These are phyloP conservation scores for Teleiodes luculella DNA, from an alignment of 2,888 invertebrate genomes.

Conservation along the genomic window DNA sequence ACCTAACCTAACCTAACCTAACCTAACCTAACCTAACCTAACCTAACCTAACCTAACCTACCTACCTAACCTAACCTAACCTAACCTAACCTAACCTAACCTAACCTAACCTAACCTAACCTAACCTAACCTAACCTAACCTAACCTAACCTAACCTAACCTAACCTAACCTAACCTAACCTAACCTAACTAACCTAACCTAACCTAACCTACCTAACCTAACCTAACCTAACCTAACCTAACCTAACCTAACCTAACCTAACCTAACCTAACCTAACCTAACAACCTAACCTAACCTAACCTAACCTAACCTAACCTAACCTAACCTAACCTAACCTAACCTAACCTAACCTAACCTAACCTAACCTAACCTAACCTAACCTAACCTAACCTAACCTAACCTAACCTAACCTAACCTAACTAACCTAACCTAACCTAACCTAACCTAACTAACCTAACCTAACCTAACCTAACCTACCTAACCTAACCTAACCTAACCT, in stretches of 20 bases:
- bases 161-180: constrained; percentile 17
- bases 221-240: constrained; percentile 22
- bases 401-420: constrained; percentile 19
- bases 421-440: constrained; percentile 15
- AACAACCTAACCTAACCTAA: constrained; percentile 24
- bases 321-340: constrained; percentile 22
- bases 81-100: constrained; percentile 26
- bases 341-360: constrained; percentile 19
- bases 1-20: constrained; percentile 27
- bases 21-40: constrained; percentile 27
- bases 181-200: constrained; percentile 25
- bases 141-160: constrained; percentile 25
- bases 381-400: constrained; percentile 19
- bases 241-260: constrained; percentile 18
- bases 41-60: constrained; percentile 25
- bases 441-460: constrained; percentile 18
- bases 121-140: constrained; percentile 25
- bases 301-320: constrained; percentile 25
- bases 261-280: constrained; percentile 25
- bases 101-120: constrained; percentile 27
- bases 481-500: constrained; percentile 25
- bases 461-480: constrained; percentile 23
- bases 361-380: constrained; percentile 19
- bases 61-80: constrained; percentile 26
- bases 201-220: constrained; percentile 25